Base-by-base conservation (phyloP, 2,888 invertebrate genomes). In the Hofmannophila pseudospretella region DNA sequence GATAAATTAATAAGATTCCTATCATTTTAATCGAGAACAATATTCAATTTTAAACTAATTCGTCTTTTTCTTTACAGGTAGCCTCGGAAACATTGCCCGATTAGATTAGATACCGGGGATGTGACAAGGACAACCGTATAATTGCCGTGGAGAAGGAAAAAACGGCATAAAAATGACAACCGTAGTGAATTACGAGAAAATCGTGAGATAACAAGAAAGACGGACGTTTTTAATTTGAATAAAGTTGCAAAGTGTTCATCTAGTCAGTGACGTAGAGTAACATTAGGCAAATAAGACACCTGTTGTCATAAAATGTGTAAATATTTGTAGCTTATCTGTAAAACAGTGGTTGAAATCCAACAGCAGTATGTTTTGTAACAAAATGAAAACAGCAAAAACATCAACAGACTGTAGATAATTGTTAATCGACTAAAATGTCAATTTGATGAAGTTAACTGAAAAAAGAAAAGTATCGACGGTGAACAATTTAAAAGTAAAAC, bases 31-130 rank as follows among this genome's bases (percentile, higher is more conserved):
- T n/a, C n/a, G n/a, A n/a, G n/a, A n/a, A n/a, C n/a, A n/a, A n/a
- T n/a, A 45, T 32, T 39, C 47, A 45, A 53, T 50, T 47, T 49
- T 45, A 49, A 50, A 44, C 46, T 44, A 44, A 53, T 63, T 61
- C 54, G 58, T 9, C 13, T 25, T 55, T 58, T 54, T 60, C 54
- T 67, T 58, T 44, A 42, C 67, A 70, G 69, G 60, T 62, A 57
- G 49, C 46, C 38, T 40, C 44, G 44, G 43, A 44, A 38, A 34
- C 44, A 34, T 4, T 38, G 38, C 27, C 27, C 49, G 63, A 65
- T 64, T 42, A 62, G 64, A 64, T 66, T 47, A 65, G 60, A 60
- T 58, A 56, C 39, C 44, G 38, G 44, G 50, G 45, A 52, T 51
- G 54, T 52, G 45, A 44, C 38, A 22, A 16, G 30, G 35, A 27